A percentile compares a stretch with the other conserved stretches of the same genome.
Conservation (phyloP, 2,113 vertebrate species). For the Neomonachus schauinslandi region DNA sequence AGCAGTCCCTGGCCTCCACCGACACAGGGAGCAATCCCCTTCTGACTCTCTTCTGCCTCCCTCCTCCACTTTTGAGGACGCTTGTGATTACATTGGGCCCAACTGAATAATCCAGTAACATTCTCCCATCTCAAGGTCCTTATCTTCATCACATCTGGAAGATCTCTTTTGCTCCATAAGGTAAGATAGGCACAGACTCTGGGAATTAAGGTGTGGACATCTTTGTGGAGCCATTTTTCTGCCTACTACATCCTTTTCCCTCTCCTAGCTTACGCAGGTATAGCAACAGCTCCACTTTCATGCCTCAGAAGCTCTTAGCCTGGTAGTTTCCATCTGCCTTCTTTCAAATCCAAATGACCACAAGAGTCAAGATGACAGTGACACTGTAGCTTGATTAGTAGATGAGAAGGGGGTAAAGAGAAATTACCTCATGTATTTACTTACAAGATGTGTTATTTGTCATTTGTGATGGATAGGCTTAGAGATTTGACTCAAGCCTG, state of each 20-base stretch:
- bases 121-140: neutral
- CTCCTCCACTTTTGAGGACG: neutral
- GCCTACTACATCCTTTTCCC: neutral
- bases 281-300: neutral
- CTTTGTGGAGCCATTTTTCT: neutral
- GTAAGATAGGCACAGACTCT: neutral
- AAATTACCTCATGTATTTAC: neutral
- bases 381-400: neutral
- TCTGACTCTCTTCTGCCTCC: neutral
- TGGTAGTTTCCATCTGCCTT: neutral
- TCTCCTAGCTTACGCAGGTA: neutral
- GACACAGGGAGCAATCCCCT: neutral
- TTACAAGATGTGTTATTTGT: neutral
- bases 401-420: neutral
- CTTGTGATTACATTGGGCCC: neutral
- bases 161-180: neutral
- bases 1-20: neutral
- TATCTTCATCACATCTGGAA: neutral
- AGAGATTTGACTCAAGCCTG: neutral
- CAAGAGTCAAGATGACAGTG: neutral
- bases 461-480: neutral
- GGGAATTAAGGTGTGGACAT: neutral
- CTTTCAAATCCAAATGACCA: neutral
- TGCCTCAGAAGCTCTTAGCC: neutral
- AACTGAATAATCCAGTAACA: neutral